Evolutionary conservation across 2,888 invertebrate species (phyloP).

Genomic region (Heliconius aoede): DNA sequence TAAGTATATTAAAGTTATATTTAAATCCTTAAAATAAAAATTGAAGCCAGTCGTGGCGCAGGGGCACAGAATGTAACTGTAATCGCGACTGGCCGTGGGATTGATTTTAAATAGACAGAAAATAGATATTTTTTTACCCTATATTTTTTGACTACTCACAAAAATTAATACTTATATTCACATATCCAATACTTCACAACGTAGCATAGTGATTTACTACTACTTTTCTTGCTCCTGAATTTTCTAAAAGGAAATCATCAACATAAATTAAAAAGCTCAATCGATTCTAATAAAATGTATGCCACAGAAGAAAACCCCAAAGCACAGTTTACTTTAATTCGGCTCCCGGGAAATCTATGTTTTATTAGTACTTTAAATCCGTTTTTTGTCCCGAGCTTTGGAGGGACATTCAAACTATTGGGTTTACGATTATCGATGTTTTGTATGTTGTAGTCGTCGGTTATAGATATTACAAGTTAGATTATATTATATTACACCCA

Average conservation of each 20-base stretch:
- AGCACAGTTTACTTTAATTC: constrained; percentile 44
- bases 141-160: too few species aligned
- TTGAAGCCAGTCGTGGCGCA: too few species aligned
- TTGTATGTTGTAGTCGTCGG: not conserved
- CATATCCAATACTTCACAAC: too few species aligned
- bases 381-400: constrained; percentile 40
- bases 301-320: constrained; percentile 7
- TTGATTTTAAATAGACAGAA: too few species aligned
- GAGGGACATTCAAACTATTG: constrained; percentile 19
- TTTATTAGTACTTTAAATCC: constrained; percentile 46
- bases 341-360: constrained; percentile 48
- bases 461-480: too few species aligned
- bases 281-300: constrained; percentile 11
- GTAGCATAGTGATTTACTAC: not conserved
- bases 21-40: too few species aligned
- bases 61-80: too few species aligned
- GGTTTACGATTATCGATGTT: constrained; percentile 1
- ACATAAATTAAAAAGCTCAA: not conserved
- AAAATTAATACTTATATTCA: too few species aligned
- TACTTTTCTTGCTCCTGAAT: not conserved
- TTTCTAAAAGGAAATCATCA: not conserved
- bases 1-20: too few species aligned
- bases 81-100: too few species aligned
- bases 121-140: too few species aligned
- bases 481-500: too few species aligned